Conservation (phyloP, 2,113 vertebrate genomes). For the Triplophysa siluroides region DNA sequence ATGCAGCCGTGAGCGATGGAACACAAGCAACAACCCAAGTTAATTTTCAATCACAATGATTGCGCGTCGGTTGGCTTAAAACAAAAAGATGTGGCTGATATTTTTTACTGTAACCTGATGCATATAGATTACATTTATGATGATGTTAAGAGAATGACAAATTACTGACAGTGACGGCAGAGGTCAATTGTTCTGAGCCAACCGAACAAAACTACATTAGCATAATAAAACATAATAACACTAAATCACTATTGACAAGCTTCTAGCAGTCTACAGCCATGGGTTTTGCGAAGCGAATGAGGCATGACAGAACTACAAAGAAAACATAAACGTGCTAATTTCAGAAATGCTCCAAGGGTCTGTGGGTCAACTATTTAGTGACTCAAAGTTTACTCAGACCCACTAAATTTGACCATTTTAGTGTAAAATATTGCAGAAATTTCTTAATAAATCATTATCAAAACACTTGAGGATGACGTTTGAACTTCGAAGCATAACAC, state of each 20-base stretch:
- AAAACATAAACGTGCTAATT: slow-evolving; percentile 49
- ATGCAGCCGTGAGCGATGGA: slow-evolving; percentile 67
- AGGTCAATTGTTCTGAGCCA: slow-evolving; percentile 54
- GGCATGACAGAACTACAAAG: slow-evolving; percentile 46
- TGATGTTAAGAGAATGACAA: slow-evolving; percentile 32
- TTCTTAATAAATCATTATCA: slow-evolving; percentile 1
- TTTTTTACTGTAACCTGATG: slow-evolving; percentile 14
- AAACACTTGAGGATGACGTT: slow-evolving; percentile 16
- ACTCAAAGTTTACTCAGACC: too few species aligned
- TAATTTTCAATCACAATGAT: slow-evolving; percentile 38
- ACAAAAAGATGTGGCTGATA: slow-evolving; percentile 45
- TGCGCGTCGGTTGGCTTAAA: slow-evolving; percentile 58
- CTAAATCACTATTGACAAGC: slow-evolving; percentile 50
- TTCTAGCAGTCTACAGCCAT: slow-evolving; percentile 38
- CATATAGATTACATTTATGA: slow-evolving; percentile 26
- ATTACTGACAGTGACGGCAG: neutral
- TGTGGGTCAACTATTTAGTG: slow-evolving; percentile 49
- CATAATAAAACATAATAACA: neutral
- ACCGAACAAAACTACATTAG: slow-evolving; percentile 57
- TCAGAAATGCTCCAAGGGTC: slow-evolving; percentile 67
- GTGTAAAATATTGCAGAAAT: slow-evolving; percentile 48
- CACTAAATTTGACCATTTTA: slow-evolving; percentile 31
- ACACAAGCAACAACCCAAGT: slow-evolving; percentile 65
- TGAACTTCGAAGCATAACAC: slow-evolving; percentile 14
- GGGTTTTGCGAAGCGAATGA: slow-evolving; percentile 35